These are phyloP conservation scores for Drosophila leontia DNA, from an alignment of 1,140 invertebrate species.

Conservation along the genomic window DNA sequence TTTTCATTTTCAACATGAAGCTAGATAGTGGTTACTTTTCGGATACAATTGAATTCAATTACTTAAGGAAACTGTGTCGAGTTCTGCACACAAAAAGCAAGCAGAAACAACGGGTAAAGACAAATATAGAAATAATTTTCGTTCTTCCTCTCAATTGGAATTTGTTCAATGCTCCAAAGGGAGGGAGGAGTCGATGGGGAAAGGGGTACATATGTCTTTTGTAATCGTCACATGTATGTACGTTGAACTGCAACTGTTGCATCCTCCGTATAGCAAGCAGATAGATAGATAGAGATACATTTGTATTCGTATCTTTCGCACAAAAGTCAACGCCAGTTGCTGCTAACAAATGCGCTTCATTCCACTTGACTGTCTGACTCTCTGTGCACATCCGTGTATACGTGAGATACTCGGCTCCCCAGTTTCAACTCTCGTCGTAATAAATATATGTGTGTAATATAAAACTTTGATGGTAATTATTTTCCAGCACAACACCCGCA, in stretches of 20 bases:
- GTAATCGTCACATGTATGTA: slow-evolving; percentile 64
- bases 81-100: slow-evolving; percentile 26
- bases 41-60: slow-evolving; percentile 72
- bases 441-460: slow-evolving; percentile 66
- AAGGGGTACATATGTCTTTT: slow-evolving; percentile 15
- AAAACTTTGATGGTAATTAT: slow-evolving; percentile 81
- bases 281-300: slow-evolving; percentile 49
- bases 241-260: slow-evolving; percentile 43
- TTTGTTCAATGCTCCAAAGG: slow-evolving; percentile 7
- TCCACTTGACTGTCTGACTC: slow-evolving; percentile 60
- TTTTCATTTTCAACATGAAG: slow-evolving; percentile 31
- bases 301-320: slow-evolving; percentile 46
- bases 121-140: slow-evolving; percentile 59
- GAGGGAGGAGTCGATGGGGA: neutral
- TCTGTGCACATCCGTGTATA: slow-evolving; percentile 10
- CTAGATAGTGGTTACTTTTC: slow-evolving; percentile 27
- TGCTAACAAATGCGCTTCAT: slow-evolving; percentile 72
- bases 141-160: slow-evolving; percentile 15
- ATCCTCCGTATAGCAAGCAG: slow-evolving; percentile 12
- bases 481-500: slow-evolving; percentile 74
- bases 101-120: slow-evolving; percentile 30
- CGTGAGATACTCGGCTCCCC: slow-evolving; percentile 32
- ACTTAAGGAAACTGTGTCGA: slow-evolving; percentile 61
- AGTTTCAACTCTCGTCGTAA: slow-evolving; percentile 17
- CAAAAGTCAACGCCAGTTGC: slow-evolving; percentile 63